A percentile compares a stretch with the other conserved stretches of the same genome.
These are phyloP conservation scores for Aurelia aurita complex sp. Pacific DNA, from an alignment of 30 jellyfish, hydroid and myxozoan genomes.

Conservation along the genomic window DNA sequence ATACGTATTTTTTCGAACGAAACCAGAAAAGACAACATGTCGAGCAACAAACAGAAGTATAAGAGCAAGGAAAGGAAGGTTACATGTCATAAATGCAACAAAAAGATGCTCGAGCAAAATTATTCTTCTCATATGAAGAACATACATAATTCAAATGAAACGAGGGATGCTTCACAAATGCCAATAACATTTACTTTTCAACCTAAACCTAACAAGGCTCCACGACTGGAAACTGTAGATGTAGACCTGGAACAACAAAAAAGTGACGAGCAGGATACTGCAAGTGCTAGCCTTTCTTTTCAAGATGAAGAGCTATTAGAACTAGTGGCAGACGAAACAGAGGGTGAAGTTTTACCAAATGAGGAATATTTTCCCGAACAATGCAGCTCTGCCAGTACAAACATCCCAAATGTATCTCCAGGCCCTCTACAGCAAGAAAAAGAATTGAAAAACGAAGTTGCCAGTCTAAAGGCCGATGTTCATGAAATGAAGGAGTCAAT, in stretches of 20 bases:
- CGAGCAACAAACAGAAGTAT: conserved; percentile 12
- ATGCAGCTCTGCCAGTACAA: neutral
- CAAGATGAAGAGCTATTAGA: conserved; percentile 19
- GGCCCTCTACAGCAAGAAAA: conserved; percentile 5
- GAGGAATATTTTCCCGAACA: neutral
- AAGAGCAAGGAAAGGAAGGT: conserved; percentile 23
- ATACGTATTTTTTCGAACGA: too few relatives aligned
- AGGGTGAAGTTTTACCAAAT: neutral
- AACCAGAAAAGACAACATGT: neutral
- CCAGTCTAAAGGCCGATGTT: neutral
- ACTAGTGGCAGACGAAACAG: neutral
- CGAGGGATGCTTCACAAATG: conserved; percentile 38
- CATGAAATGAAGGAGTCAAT: conserved; percentile 26
- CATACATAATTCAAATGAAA: conserved; percentile 21
- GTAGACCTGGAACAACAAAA: conserved; percentile 8
- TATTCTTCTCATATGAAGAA: conserved; percentile 23
- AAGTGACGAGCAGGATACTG: conserved; percentile 18
- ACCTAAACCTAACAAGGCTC: conserved; percentile 28
- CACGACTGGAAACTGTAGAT: conserved; percentile 20
- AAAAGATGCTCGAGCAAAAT: conserved; percentile 19
- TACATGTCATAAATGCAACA: conserved; percentile 25
- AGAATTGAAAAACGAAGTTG: conserved; percentile 20
- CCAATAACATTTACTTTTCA: conserved; percentile 33
- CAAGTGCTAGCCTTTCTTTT: neutral
- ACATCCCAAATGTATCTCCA: neutral